These are phyloP conservation scores for Australoheros facetus DNA, from an alignment of 2,797 vertebrate species.

Conservation along the genomic window DNA sequence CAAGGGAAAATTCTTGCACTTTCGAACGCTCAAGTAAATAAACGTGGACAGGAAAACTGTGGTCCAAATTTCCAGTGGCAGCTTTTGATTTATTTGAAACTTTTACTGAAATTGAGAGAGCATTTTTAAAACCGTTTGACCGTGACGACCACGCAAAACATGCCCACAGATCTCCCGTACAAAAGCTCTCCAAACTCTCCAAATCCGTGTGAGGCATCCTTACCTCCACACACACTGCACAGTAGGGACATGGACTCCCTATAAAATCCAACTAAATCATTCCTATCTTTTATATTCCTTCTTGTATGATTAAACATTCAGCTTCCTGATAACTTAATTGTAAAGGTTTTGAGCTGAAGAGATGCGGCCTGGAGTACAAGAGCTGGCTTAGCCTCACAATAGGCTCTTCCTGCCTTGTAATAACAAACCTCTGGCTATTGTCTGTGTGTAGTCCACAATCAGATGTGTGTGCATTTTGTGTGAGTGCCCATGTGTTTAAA, in stretches of 20 bases:
- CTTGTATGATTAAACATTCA: conserved; percentile 24
- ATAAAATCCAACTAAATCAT: conserved; percentile 50
- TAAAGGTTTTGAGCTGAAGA: conserved; percentile 9
- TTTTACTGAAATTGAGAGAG: conserved; percentile 19
- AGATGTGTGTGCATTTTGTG: conserved; percentile 16
- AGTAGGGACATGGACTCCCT: conserved; percentile 40
- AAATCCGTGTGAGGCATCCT: conserved; percentile 42
- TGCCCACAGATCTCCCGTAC: conserved; percentile 13
- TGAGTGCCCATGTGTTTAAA: conserved; percentile 28
- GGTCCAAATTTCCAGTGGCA: conserved; percentile 43
- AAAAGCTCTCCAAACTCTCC: conserved; percentile 29
- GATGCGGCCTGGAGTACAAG: conserved; percentile 12
- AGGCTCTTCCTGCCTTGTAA: conserved; percentile 57
- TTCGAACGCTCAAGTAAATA: conserved; percentile 47
- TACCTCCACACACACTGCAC: conserved; percentile 34
- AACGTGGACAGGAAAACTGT: conserved; percentile 26
- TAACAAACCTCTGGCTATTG: conserved; percentile 65
- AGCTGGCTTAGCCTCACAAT: conserved; percentile 50
- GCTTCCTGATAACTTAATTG: conserved; percentile 32
- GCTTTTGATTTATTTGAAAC: conserved; percentile 39
- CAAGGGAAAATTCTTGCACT: conserved; percentile 32
- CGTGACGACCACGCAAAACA: conserved; percentile 28
- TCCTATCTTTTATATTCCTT: conserved; percentile 25
- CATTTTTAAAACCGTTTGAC: conserved; percentile 6
- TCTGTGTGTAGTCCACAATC: conserved; percentile 52